Base-by-base conservation (phyloP, 2,797 vertebrate species). In the Philypnodon macrostomus region DNA sequence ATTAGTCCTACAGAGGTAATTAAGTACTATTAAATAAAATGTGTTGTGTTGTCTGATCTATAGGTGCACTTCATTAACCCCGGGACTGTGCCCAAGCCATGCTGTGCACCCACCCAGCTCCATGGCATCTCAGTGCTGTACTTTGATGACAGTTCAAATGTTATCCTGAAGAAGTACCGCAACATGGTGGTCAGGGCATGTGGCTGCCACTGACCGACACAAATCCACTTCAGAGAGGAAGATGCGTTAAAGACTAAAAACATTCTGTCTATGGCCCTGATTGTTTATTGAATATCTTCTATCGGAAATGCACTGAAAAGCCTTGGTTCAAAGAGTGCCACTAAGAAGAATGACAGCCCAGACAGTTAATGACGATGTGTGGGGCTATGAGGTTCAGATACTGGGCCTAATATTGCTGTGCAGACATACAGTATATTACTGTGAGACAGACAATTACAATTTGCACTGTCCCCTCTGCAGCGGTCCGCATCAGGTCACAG, bases 21-120 rank as follows among this genome's bases (percentile, higher is more conserved):
- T 23, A 26, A 41, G 7, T 40, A 24, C 19, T 12, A 7, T 15
- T 3, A 41, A 16, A 27, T 15, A 15, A 7, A 5, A 23, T 23
- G 21, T 3, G 27, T n/a, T 18, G 3, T 21, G n/a, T 73, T 32
- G 23, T 57, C 16, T 42, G 40, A 19, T 40, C 34, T 5, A n/a
- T 81, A 99, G 97, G 97, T 98, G 53, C 97, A 99, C 83, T 98
- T 99, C 63, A 98, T 99, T 86, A 98, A 96, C 88, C 95, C 96
- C 0, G 94, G 94, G 15, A 94, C 92, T 0, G 96, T 98, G 53
- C 97, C 96, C 37, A 98, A 95, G 68, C 96, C 97, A 29, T 99
- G 97, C 91, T 99, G 97, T 0, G 94, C 97, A 19, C 97, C 97
- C 0, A 98, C 97, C 1, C 95, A 98, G 86, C 94, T 99, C 65